Percentiles rank a stretch among this genome's conserved stretches.
These are phyloP conservation scores for Clupea harengus DNA, from an alignment of 2,113 vertebrate genomes.

Conservation along the genomic window DNA sequence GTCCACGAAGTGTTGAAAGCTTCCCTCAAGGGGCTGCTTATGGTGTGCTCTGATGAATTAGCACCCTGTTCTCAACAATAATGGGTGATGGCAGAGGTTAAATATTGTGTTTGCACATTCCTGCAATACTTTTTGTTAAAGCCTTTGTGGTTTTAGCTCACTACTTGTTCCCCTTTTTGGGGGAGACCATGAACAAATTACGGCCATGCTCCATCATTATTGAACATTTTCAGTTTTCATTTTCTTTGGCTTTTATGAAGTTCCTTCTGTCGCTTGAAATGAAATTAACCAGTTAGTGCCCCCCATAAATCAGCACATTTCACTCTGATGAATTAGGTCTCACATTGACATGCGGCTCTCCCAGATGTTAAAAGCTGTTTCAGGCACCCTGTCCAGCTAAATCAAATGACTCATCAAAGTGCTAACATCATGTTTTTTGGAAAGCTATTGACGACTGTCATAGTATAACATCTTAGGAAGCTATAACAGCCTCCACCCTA, in stretches of 20 bases:
- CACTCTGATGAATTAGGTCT: slow-evolving; percentile 28
- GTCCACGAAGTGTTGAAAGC: slow-evolving; percentile 28
- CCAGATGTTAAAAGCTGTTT: neutral
- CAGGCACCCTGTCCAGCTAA: neutral
- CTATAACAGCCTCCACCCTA: neutral
- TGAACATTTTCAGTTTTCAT: neutral
- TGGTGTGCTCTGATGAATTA: slow-evolving; percentile 22
- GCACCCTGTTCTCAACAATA: slow-evolving; percentile 13
- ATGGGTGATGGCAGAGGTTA: neutral
- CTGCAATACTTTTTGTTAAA: neutral
- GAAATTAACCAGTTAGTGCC: neutral
- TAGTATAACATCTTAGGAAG: neutral
- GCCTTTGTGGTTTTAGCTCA: neutral
- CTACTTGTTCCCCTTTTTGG: neutral
- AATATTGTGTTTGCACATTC: neutral
- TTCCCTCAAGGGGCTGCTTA: slow-evolving; percentile 23
- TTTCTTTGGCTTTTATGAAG: neutral
- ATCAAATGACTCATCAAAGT: neutral
- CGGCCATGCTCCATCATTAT: neutral
- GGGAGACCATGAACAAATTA: neutral
- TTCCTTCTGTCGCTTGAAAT: neutral
- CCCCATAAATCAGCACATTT: slow-evolving; percentile 2
- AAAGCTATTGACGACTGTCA: neutral
- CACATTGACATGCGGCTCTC: slow-evolving; percentile 19
- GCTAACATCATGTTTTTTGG: slow-evolving; percentile 3